Conservation (phyloP, 2,113 vertebrate genomes). For the Zosterops hypoxanthus region DNA sequence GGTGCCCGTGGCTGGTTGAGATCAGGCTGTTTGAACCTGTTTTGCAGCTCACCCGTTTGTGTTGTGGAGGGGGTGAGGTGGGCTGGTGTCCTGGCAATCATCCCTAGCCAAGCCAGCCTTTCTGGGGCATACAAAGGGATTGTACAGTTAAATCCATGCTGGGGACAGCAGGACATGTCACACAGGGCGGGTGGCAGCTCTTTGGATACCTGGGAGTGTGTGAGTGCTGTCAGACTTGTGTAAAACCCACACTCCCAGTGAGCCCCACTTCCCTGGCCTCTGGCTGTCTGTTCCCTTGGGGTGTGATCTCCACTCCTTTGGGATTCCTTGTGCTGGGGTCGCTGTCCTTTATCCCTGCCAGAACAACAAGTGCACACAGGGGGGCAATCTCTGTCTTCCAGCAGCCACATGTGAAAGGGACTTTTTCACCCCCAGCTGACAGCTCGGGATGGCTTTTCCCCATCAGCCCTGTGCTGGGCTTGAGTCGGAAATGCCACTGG, state of each 20-base stretch:
- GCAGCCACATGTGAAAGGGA: neutral
- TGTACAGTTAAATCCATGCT: neutral
- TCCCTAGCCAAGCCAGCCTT: neutral
- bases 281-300: rapidly evolving
- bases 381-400: neutral
- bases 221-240: neutral
- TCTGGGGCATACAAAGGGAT: neutral
- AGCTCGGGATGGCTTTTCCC: neutral
- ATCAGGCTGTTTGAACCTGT: neutral
- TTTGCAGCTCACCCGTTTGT: neutral
- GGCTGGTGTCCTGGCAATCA: neutral
- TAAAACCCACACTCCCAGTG: neutral
- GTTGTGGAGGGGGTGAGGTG: neutral
- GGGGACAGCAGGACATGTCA: neutral
- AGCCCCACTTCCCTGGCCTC: neutral
- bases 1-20: neutral
- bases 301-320: neutral
- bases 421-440: neutral
- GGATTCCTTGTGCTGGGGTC: neutral
- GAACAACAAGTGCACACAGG: neutral
- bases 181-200: neutral
- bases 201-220: neutral
- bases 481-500: neutral
- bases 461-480: neutral
- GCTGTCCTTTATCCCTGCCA: neutral